phyloP scores from a whole-genome alignment of 1,140 invertebrate species.

The Trichoplusia ni region DNA sequence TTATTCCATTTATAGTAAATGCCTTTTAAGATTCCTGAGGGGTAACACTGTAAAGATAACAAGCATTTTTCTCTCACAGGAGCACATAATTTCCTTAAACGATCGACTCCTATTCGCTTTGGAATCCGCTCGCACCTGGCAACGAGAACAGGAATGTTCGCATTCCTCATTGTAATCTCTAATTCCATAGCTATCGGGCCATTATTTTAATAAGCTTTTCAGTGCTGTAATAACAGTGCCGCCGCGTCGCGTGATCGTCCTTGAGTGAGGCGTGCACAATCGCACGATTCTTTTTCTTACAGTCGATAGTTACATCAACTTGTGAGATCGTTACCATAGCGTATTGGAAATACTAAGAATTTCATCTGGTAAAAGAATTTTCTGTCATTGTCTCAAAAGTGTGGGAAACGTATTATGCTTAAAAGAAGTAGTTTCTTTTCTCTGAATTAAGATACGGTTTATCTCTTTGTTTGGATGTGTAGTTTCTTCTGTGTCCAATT shows the following conservation, averaged over 20 bases:
- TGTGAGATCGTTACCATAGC: conserved; percentile 34
- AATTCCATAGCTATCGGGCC: conserved; percentile 43
- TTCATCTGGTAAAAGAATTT: conserved; percentile 37
- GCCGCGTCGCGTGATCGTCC: conserved; percentile 57
- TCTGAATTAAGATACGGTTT: background rate
- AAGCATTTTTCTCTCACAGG: conserved; percentile 21
- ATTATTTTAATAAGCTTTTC: conserved; percentile 59
- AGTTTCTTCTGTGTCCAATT: background rate
- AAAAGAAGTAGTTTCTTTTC: conserved; percentile 9
- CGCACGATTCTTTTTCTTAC: conserved; percentile 61
- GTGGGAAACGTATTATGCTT: conserved; percentile 30
- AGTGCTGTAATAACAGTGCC: conserved; percentile 38
- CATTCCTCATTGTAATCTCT: conserved; percentile 51
- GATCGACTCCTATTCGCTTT: conserved; percentile 24
- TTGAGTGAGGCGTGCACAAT: conserved; percentile 58
- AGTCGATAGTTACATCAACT: conserved; percentile 48
- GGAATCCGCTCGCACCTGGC: conserved; percentile 43
- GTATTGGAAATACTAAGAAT: conserved; percentile 47
- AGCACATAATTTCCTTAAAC: conserved; percentile 41
- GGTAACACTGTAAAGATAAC: background rate
- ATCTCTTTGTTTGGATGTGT: background rate
- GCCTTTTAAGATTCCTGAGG: conserved; percentile 6
- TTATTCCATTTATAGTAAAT: conserved; percentile 1
- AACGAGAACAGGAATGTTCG: conserved; percentile 45
- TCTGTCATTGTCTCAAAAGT: conserved; percentile 46